Base-by-base conservation (phyloP, 2,113 vertebrate genomes). In the Amazona guildingii region DNA sequence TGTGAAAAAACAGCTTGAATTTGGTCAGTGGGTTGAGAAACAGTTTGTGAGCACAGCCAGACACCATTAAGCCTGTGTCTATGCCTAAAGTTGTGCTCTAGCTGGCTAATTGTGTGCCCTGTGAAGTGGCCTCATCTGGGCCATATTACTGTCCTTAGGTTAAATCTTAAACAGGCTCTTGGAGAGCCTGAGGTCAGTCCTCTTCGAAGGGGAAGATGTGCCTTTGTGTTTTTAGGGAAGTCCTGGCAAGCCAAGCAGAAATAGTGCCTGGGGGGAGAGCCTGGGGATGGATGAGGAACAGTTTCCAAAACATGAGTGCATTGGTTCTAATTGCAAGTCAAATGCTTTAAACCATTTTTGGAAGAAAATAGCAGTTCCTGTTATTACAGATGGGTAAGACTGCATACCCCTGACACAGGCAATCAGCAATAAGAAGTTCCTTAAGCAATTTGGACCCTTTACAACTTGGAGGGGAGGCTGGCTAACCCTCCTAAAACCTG, bases 181-280 rank as follows among this genome's bases (percentile, higher is more conserved):
- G 64, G 63, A 76, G 43, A 39, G 19, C 48, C 28, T 61, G 29
- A 18, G 20, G 15, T 66, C 39, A 27, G 19, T n/a, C 46, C 33
- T 52, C 33, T 79, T 49, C 0, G 0, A 43, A 77, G 10, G 4
- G 5, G 4, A 1, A 59, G 27, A 39, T 0, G 2, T 66, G 20
- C 24, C 29, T 77, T 81, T 49, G 43, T 72, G 18, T 1, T 74
- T 91, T 61, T 12, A 4, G 19, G 33, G 9, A 3, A 63, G 18
- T 54, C 28, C 52, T 76, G 39, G 25, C 48, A 91, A 86, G 33
- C 13, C 49, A 69, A 64, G 27, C 23, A 69, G 59, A 66, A 86
- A 43, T 18, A 23, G 5, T 51, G 17, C 19, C 52, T 69, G 20
- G 7, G 13, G 64, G 54, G 13, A 63, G 18, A 75, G 9, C 17